Percentiles rank a stretch among this genome's conserved stretches.
Evolutionary conservation across 2,113 vertebrate genomes (phyloP).

Genomic region (Phyllopteryx taeniolatus): DNA sequence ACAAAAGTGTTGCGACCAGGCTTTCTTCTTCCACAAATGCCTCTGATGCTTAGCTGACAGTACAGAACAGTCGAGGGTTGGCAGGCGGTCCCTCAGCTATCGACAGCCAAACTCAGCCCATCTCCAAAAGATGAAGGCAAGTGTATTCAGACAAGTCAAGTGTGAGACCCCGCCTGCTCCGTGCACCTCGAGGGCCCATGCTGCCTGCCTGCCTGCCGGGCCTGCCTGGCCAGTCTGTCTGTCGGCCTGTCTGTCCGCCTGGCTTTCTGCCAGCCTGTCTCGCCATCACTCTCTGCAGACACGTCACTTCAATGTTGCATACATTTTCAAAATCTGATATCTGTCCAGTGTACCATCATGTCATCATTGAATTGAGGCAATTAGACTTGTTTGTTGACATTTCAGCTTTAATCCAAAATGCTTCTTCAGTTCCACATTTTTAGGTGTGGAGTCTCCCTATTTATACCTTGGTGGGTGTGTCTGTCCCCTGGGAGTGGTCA

Average conservation of each 20-base stretch:
- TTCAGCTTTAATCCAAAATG: no score
- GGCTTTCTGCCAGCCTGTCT: conserved; percentile 28
- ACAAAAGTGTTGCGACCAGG: conserved; percentile 35
- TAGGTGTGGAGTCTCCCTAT: no score
- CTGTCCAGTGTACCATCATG: conserved; percentile 8
- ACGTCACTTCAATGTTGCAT: conserved; percentile 43
- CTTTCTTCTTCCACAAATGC: conserved; percentile 40
- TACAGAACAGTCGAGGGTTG: conserved; percentile 36
- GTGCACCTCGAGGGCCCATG: conserved; percentile 53
- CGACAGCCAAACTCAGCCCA: conserved; percentile 41
- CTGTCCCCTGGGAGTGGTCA: no score
- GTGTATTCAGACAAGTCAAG: conserved; percentile 42
- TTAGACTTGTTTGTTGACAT: no score
- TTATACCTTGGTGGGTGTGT: no score
- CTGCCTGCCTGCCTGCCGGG: conserved; percentile 34
- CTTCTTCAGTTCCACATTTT: no score
- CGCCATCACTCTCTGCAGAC: conserved; percentile 55
- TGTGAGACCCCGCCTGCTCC: conserved; percentile 36
- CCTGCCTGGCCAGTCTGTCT: neutral
- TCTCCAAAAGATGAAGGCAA: conserved; percentile 53
- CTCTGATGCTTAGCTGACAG: conserved; percentile 53
- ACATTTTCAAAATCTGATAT: conserved; percentile 24
- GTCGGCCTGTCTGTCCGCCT: conserved; percentile 39
- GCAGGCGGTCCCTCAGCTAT: conserved; percentile 46
- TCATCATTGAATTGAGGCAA: neutral